Base-by-base conservation (phyloP, 1,140 invertebrate species). In the Aphelinus atriplicis region DNA sequence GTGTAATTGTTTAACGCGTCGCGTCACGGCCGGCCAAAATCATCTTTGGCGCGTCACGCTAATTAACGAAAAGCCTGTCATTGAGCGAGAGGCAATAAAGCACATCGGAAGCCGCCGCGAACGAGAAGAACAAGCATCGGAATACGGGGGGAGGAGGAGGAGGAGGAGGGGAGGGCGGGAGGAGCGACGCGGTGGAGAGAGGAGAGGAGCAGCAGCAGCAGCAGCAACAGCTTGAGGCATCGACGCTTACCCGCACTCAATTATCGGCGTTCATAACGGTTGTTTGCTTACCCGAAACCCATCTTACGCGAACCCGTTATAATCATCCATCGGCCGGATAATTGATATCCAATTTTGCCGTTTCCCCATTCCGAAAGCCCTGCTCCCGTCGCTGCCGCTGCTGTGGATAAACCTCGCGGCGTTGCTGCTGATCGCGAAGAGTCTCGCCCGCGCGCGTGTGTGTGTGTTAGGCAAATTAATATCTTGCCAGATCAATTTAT, bases 401-500 rank as follows among this genome's bases (percentile, higher is more conserved):
- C 56, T 56, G 58, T 0, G 50, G 46, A 69, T 64, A 58, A 71
- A 71, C 48, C 73, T 70, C 66, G 66, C 61, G 73, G 66, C 65
- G 55, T n/a, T 60, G 42, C 1, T 45, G 2, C 48, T 5, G 62
- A 10, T 55, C 57, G 58, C 45, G 9, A 53, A 53, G 51, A 53
- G 51, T 9, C 4, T 53, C 51, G 51, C 51, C 4, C 4, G 51
- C 4, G 51, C 51, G 51, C 53, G 55, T 56, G 43, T 60, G 61
- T n/a, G 68, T 66, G 61, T n/a, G 68, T 66, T 76, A 76, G 69
- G 75, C 56, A 71, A 76, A 76, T 72, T 76, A 76, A 76, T 76
- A 76, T 76, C 75, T 63, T 76, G 71, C 51, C 2, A 53, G 75
- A 76, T 76, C 64, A 68, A 76, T 76, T 76, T 71, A 72, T 76